Percentiles rank a stretch among this genome's conserved stretches.
Conservation (phyloP, 2,888 invertebrate species). For the Oscheius sp. region DNA sequence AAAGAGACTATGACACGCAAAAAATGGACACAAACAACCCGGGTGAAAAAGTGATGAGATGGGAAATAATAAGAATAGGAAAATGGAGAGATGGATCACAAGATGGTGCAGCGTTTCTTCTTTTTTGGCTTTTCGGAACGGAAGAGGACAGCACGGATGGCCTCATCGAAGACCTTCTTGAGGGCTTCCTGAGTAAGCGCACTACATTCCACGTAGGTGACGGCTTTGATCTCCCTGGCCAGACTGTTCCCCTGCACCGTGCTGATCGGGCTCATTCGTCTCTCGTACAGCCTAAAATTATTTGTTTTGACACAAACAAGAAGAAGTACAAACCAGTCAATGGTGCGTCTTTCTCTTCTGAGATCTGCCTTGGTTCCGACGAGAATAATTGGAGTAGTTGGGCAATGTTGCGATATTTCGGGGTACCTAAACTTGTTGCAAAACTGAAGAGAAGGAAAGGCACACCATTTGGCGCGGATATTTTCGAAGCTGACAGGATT, state of each 20-base stretch:
- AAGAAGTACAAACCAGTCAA: constrained; percentile 50
- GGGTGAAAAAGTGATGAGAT: too few relatives aligned
- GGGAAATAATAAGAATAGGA: too few relatives aligned
- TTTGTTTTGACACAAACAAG: not conserved
- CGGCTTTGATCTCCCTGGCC: constrained; percentile 97
- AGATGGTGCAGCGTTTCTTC: constrained; percentile 81
- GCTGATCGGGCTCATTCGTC: constrained; percentile 89
- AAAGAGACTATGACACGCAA: too few relatives aligned
- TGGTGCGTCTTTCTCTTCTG: constrained; percentile 94
- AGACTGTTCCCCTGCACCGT: constrained; percentile 88
- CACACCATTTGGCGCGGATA: constrained; percentile 98
- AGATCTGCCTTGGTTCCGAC: constrained; percentile 96
- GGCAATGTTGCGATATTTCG: constrained; percentile 98
- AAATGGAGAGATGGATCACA: constrained; percentile 74
- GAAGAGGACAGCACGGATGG: constrained; percentile 95
- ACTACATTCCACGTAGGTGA: constrained; percentile 99
- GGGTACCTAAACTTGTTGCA: constrained; percentile 77
- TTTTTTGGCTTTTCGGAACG: constrained; percentile 90
- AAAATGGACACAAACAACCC: too few relatives aligned
- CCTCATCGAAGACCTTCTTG: constrained; percentile 91
- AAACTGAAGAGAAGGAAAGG: not conserved
- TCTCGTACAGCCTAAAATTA: constrained; percentile 56
- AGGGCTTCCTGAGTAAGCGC: constrained; percentile 89
- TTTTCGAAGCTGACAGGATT: constrained; percentile 99
- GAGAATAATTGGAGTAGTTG: constrained; percentile 97